phyloP scores from a whole-genome alignment of 2,113 vertebrate genomes.

The Centropus bengalensis region DNA sequence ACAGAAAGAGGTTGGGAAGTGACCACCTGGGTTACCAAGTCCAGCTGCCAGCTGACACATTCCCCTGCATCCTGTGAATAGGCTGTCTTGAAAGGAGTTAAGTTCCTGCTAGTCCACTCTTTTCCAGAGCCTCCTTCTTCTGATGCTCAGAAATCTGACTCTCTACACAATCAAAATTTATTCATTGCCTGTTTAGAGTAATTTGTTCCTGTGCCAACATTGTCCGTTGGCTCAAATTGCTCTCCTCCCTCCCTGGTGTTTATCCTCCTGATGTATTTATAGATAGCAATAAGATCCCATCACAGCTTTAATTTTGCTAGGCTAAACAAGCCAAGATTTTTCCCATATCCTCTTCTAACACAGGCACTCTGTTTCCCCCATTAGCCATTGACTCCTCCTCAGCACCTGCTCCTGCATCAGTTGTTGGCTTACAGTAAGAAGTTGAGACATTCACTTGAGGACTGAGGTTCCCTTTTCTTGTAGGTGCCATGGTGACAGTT shows the following conservation, averaged over 20 bases:
- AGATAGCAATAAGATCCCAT: conserved; percentile 14
- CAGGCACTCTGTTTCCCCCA: neutral
- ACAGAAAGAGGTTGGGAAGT: neutral
- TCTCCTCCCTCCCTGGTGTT: conserved; percentile 36
- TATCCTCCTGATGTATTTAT: neutral
- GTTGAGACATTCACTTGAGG: neutral
- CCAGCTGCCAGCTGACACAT: neutral
- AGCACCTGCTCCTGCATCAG: neutral
- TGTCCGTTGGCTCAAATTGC: conserved; percentile 37
- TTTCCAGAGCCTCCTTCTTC: neutral
- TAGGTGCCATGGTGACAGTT: neutral
- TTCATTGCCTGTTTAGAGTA: neutral
- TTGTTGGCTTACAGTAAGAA: rapidly evolving
- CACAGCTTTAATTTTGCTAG: conserved; percentile 13
- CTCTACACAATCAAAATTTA: neutral
- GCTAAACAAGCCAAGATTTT: neutral
- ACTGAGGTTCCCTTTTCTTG: neutral
- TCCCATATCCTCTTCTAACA: neutral
- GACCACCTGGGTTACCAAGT: neutral
- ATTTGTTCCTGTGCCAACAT: conserved; percentile 22
- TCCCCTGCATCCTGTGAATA: rapidly evolving
- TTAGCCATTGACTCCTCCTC: neutral
- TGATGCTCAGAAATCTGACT: neutral
- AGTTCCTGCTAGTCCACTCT: neutral
- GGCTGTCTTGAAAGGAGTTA: rapidly evolving